Conservation (phyloP, 2,797 vertebrate species). For the Melanotaenia maccullochi region DNA sequence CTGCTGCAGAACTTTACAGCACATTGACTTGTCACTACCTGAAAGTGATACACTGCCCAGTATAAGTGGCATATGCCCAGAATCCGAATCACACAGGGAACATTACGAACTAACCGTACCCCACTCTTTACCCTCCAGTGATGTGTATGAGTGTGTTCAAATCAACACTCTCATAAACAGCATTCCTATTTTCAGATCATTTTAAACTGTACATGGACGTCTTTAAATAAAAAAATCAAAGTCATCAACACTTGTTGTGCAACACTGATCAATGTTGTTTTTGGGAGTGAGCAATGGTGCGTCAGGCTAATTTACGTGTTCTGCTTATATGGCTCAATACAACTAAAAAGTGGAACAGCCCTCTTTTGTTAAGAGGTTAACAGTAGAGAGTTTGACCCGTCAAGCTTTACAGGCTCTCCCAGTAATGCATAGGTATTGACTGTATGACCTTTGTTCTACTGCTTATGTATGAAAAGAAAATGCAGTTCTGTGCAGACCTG, state of each 20-base stretch:
- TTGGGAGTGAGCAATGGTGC: background rate
- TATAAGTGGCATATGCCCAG: background rate
- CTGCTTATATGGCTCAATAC: background rate
- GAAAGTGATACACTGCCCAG: background rate
- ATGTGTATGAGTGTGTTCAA: background rate
- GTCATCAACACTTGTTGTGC: background rate
- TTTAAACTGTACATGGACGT: background rate
- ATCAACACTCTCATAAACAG: background rate
- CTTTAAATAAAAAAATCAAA: background rate
- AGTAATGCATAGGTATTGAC: background rate
- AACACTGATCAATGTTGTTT: background rate
- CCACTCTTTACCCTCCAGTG: background rate
- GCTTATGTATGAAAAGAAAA: background rate
- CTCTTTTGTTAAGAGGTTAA: background rate
- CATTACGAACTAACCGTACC: background rate
- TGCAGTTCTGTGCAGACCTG: background rate
- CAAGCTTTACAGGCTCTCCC: background rate
- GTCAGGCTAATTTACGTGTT: background rate
- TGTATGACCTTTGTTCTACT: background rate
- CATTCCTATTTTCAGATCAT: background rate
- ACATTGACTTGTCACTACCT: background rate
- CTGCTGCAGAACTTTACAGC: background rate
- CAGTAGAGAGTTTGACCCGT: background rate
- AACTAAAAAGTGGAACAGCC: background rate
- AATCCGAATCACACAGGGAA: background rate